Evolutionary conservation across 2,888 invertebrate species (phyloP).

Genomic region (Dorcus hopei): DNA sequence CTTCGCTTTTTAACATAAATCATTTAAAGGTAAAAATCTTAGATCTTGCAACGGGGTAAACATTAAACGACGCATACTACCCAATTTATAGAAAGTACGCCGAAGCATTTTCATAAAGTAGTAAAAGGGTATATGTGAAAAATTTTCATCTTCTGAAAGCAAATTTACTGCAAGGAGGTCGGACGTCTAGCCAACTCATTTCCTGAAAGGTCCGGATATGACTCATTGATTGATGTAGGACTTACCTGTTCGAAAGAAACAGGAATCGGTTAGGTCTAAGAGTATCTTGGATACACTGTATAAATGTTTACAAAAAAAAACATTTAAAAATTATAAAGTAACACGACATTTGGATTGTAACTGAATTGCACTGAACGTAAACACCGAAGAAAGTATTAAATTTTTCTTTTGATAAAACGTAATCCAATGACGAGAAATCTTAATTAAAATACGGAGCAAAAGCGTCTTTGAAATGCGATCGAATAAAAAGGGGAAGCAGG

Average conservation of each 20-base stretch:
- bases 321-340: too few relatives aligned
- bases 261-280: constrained; percentile 23
- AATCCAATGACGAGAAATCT: too few relatives aligned
- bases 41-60: too few relatives aligned
- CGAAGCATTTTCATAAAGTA: not conserved
- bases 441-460: too few relatives aligned
- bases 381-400: too few relatives aligned
- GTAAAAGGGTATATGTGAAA: not conserved
- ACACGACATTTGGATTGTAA: too few relatives aligned
- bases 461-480: too few relatives aligned
- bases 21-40: not conserved
- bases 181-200: constrained; percentile 30
- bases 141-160: constrained; percentile 3
- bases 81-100: not conserved
- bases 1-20: too few relatives aligned
- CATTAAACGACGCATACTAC: not conserved
- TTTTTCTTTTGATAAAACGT: too few relatives aligned
- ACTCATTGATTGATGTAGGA: constrained; percentile 38
- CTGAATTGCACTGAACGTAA: too few relatives aligned
- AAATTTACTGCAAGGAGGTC: constrained; percentile 9
- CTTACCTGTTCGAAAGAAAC: constrained; percentile 25
- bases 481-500: too few relatives aligned
- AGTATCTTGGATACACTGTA: not conserved
- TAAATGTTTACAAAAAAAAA: too few relatives aligned
- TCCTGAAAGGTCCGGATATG: constrained; percentile 40